phyloP scores from a whole-genome alignment of 2,797 vertebrate species.

The Clarias laeviceps region DNA sequence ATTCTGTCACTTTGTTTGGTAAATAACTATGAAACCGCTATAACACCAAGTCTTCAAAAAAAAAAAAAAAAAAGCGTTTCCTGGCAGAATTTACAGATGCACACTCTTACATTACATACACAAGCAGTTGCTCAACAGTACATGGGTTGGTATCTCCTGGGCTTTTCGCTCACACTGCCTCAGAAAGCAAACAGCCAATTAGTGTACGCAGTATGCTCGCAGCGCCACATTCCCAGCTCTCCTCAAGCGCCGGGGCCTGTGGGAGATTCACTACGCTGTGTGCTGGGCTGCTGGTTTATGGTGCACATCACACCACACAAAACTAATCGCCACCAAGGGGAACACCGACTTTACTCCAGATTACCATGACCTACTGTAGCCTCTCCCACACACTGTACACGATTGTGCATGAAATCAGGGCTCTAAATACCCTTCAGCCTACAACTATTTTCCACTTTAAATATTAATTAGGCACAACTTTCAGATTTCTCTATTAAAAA shows the following conservation, averaged over 20 bases:
- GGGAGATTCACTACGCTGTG: conserved; percentile 10
- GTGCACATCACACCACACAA: not conserved
- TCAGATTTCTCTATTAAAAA: not conserved
- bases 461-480: not conserved
- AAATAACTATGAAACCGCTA: not conserved
- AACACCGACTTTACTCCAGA: conserved; percentile 16
- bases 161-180: conserved; percentile 14
- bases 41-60: not conserved
- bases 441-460: not conserved
- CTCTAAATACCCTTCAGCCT: not conserved
- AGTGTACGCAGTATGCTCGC: conserved; percentile 10
- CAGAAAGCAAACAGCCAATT: conserved; percentile 50
- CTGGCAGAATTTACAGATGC: not conserved
- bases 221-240: not conserved
- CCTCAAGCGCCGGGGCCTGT: conserved; percentile 7
- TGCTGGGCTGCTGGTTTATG: conserved; percentile 4
- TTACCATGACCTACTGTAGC: conserved; percentile 9
- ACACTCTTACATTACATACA: not conserved
- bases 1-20: not conserved
- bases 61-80: not conserved
- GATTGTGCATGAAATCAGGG: not conserved
- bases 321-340: conserved; percentile 25
- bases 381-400: conserved; percentile 6
- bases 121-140: not conserved
- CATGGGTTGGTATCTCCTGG: conserved; percentile 13